phyloP scores from a whole-genome alignment of 92 coral and sea anemone species.

The Phenganax subtilis region DNA sequence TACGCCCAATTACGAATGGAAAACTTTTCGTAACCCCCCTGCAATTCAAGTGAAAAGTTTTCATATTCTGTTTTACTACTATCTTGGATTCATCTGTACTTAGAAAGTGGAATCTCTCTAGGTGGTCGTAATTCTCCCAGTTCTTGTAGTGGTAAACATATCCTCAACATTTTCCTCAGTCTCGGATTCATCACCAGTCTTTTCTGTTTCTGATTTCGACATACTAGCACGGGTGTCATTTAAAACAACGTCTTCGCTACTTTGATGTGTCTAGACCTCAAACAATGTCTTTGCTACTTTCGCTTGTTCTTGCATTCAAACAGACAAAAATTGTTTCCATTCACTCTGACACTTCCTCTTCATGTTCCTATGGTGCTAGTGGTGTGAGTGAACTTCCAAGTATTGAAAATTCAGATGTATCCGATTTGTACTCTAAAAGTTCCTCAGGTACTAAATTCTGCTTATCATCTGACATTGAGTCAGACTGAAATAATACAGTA shows the following conservation, averaged over 20 bases:
- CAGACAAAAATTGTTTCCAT: neutral
- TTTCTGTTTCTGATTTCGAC: slow-evolving; percentile 39
- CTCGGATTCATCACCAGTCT: slow-evolving; percentile 39
- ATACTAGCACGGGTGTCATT: slow-evolving; percentile 40
- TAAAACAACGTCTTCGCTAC: slow-evolving; percentile 39
- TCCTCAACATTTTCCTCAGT: slow-evolving; percentile 45
- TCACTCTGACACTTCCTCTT: neutral
- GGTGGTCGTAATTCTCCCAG: slow-evolving; percentile 46
- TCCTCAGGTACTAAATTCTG: neutral
- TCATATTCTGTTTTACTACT: too few species aligned
- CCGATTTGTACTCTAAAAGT: neutral
- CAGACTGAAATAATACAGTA: neutral
- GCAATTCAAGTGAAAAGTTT: too few species aligned
- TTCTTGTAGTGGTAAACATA: slow-evolving; percentile 45
- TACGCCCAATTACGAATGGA: too few species aligned
- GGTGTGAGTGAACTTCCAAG: neutral
- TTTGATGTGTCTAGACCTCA: neutral
- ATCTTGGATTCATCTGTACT: slow-evolving; percentile 23
- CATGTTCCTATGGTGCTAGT: neutral
- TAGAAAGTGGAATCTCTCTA: slow-evolving; percentile 23
- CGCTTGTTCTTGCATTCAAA: neutral
- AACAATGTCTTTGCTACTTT: too few species aligned
- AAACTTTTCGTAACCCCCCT: too few species aligned
- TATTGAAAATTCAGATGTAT: slow-evolving; percentile 7
- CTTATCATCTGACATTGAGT: slow-evolving; percentile 9